Conservation (phyloP, 2,888 invertebrate genomes). For the Diloba caeruleocephala region DNA sequence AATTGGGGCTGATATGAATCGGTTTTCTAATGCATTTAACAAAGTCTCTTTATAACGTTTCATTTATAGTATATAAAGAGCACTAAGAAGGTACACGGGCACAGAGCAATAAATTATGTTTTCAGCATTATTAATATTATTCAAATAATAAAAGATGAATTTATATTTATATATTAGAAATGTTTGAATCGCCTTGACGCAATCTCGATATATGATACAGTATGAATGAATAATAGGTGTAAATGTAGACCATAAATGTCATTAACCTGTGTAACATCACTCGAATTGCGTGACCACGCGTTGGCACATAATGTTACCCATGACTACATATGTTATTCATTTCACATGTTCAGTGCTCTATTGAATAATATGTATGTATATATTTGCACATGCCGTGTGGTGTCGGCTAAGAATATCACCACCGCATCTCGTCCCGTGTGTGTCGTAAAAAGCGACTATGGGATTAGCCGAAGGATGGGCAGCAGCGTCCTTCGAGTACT, state of each 20-base stretch:
- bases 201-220: neutral
- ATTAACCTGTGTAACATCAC: neutral
- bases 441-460: too few relatives aligned
- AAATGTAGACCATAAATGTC: neutral
- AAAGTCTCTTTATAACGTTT: conserved; percentile 32
- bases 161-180: too few relatives aligned
- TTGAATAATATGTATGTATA: conserved; percentile 4
- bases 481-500: too few relatives aligned
- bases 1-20: conserved; percentile 45
- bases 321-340: conserved; percentile 15
- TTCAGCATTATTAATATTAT: conserved; percentile 11
- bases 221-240: conserved; percentile 1
- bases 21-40: conserved; percentile 48
- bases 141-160: conserved; percentile 2
- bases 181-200: too few relatives aligned
- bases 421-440: too few relatives aligned
- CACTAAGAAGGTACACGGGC: conserved; percentile 6
- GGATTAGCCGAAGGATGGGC: too few relatives aligned
- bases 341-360: conserved; percentile 18
- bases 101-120: conserved; percentile 22
- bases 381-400: too few relatives aligned
- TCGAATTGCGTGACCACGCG: conserved; percentile 1
- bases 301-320: too few relatives aligned
- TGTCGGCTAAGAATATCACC: too few relatives aligned
- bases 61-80: conserved; percentile 12